These are phyloP conservation scores for Drosophila incognita DNA, from an alignment of 2,888 invertebrate genomes.

Conservation along the genomic window DNA sequence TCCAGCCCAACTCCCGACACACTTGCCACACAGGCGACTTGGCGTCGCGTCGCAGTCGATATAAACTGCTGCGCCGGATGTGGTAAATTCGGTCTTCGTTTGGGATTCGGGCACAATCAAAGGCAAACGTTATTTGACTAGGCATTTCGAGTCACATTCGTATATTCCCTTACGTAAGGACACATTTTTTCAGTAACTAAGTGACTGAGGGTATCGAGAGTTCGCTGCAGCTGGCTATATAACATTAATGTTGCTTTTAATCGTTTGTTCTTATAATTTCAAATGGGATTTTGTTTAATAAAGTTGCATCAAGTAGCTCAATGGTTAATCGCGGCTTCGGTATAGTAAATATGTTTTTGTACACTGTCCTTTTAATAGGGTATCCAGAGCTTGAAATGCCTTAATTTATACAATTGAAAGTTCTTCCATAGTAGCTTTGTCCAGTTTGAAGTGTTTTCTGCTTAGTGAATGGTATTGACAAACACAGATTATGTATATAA, in stretches of 20 bases:
- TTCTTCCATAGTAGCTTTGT: constrained; percentile 17
- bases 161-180: constrained; percentile 2
- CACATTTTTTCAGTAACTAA: too few relatives aligned
- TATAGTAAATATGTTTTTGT: not conserved
- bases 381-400: not conserved
- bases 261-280: not conserved
- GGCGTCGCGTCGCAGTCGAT: constrained; percentile 51
- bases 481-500: not conserved
- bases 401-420: not conserved
- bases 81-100: constrained; percentile 72
- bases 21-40: constrained; percentile 63
- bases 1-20: constrained; percentile 65
- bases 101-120: constrained; percentile 41
- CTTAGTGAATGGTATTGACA: constrained; percentile 10
- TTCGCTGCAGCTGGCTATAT: not conserved
- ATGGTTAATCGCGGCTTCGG: not conserved
- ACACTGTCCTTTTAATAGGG: constrained; percentile 3
- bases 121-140: constrained; percentile 32
- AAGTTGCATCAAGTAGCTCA: not conserved
- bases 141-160: not conserved
- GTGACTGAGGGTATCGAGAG: not conserved
- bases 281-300: not conserved
- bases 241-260: not conserved
- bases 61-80: constrained; percentile 70
- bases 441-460: constrained; percentile 16